Conservation (phyloP, 2,888 invertebrate species). For the Phlogophora meticulosa region DNA sequence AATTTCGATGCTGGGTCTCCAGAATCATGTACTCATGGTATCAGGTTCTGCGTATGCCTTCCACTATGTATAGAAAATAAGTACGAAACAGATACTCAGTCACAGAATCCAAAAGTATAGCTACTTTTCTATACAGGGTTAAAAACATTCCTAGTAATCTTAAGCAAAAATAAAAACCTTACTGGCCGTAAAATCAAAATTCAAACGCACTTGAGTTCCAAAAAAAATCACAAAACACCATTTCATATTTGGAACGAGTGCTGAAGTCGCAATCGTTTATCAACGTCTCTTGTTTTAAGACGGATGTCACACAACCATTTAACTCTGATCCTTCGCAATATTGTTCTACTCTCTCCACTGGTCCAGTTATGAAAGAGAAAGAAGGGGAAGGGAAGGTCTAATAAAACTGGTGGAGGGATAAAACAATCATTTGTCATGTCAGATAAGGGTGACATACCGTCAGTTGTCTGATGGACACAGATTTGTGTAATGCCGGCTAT, state of each 20-base stretch:
- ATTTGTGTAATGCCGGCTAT: conserved; percentile 85
- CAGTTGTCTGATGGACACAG: conserved; percentile 84
- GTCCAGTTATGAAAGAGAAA: conserved; percentile 23
- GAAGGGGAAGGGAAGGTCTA: conserved; percentile 64
- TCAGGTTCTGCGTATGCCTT: no score
- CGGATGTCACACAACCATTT: conserved; percentile 73
- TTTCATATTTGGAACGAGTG: conserved; percentile 48
- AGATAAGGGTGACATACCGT: conserved; percentile 84
- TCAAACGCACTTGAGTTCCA: neutral
- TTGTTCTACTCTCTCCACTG: conserved; percentile 22
- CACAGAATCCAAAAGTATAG: no score
- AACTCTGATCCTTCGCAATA: conserved; percentile 61
- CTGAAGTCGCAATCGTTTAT: conserved; percentile 73
- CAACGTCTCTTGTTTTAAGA: conserved; percentile 80
- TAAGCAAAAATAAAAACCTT: no score
- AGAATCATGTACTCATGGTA: no score
- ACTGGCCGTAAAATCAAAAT: no score
- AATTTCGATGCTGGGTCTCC: no score
- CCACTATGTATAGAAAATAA: no score
- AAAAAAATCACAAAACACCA: conserved; percentile 26
- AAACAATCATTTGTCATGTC: conserved; percentile 87
- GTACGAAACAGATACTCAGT: no score
- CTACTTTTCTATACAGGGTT: no score
- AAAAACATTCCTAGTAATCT: no score
- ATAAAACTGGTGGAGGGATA: conserved; percentile 70